A percentile compares a stretch with the other conserved stretches of the same genome.
These are phyloP conservation scores for Drosophila carrolli DNA, from an alignment of 1,140 invertebrate genomes.

Conservation along the genomic window DNA sequence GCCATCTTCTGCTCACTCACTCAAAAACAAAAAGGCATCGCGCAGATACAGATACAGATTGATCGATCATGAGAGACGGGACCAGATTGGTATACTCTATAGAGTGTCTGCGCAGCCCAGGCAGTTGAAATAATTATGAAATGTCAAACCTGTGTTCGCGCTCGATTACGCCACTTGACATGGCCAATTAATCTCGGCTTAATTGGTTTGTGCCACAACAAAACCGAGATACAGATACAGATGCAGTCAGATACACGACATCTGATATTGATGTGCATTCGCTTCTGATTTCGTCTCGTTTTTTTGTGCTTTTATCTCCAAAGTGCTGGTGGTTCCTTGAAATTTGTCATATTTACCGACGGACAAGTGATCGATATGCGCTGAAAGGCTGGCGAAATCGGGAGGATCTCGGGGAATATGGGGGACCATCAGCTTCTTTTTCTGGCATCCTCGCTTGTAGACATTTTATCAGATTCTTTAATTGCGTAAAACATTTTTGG, in stretches of 20 bases:
- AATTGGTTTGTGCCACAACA: constrained; percentile 82
- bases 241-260: constrained; percentile 34
- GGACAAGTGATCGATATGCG: constrained; percentile 74
- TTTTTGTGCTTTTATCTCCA: constrained; percentile 12
- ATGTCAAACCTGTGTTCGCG: constrained; percentile 83
- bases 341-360: constrained; percentile 80
- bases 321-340: constrained; percentile 41
- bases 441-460: constrained; percentile 57
- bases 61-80: constrained; percentile 66
- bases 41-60: constrained; percentile 50
- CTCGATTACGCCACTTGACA: constrained; percentile 83
- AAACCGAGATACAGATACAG: constrained; percentile 33
- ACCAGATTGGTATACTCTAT: constrained; percentile 32
- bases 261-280: constrained; percentile 72
- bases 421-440: constrained; percentile 15
- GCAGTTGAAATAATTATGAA: constrained; percentile 82
- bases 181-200: constrained; percentile 83
- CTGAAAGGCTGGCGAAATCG: constrained; percentile 32
- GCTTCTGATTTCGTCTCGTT: constrained; percentile 69
- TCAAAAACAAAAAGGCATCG: constrained; percentile 6
- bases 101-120: constrained; percentile 35
- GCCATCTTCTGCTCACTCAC: constrained; percentile 34
- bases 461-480: constrained; percentile 83
- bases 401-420: constrained; percentile 3
- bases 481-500: constrained; percentile 83